Base-by-base conservation (phyloP, 2,113 vertebrate genomes). In the Grantiella picta region DNA sequence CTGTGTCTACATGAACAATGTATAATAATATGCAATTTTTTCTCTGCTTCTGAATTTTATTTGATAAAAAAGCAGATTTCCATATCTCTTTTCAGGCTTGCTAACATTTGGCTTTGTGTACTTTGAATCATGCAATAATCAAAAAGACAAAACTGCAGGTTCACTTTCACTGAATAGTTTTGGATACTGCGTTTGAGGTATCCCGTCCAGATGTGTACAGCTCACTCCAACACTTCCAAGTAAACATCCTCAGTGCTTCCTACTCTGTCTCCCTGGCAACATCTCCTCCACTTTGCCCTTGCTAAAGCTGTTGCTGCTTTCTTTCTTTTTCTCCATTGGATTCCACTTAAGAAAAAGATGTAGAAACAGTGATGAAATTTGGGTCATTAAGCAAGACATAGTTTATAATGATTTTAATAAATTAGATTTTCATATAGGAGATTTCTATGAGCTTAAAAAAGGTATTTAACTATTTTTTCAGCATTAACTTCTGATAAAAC, bases 211-310 rank as follows among this genome's bases (percentile, higher is more conserved):
- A 3, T 21, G 22, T 15, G 24, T 16, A 15, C 24, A 53, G 9
- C 15, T 38, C n/a, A 42, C 20, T 50, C 18, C 49, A 65, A 14
- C 23, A 42, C 3, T 64, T 53, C 35, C 27, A 53, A 40, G 24
- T 47, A 80, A 86, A 83, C 18, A 65, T 25, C 21, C 28, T 69
- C 12, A 61, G 3, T 12, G 12, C 9, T 35, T 83, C 50, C 40
- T 77, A 17, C 31, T 82, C 53, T 82, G 75, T 85, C 49, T 91
- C 94, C 87, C 31, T 94, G 57, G 49, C 87, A 90, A 91, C 75
- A 61, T 42, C 28, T 57, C 8, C 28, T 80, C 24, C 44, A 31
- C 12, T 72, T 35, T 65, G 44, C 15, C 82, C 49, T 82, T 90
- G 53, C 12, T 44, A 60, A 85, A 79, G 29, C 15, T 27, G 21